Conservation (phyloP, 2,888 invertebrate species). For the Apodemia hepburni region DNA sequence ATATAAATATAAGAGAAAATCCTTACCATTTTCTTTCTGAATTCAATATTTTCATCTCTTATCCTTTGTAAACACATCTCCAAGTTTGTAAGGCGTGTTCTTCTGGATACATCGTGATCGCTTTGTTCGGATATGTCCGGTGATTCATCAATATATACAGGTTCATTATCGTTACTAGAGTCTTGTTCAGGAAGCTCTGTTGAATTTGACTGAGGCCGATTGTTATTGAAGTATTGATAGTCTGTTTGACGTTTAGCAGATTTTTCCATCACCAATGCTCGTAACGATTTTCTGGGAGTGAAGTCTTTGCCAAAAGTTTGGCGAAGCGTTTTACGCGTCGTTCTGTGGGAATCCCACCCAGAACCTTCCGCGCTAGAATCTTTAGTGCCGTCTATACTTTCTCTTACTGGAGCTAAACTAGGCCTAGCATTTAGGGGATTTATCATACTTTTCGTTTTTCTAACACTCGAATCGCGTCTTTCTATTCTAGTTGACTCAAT, state of each 20-base stretch:
- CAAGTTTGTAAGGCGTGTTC: constrained; percentile 43
- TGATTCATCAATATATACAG: constrained; percentile 18
- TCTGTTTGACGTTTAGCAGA: constrained; percentile 52
- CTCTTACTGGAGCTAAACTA: constrained; percentile 45
- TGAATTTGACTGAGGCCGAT: constrained; percentile 36
- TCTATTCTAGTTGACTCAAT: constrained; percentile 42
- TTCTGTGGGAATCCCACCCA: constrained; percentile 69
- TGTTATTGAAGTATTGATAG: constrained; percentile 30
- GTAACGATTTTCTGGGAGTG: constrained; percentile 57
- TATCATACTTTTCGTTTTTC: constrained; percentile 49
- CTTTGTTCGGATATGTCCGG: constrained; percentile 8
- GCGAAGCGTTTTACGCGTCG: constrained; percentile 59
- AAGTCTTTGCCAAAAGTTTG: constrained; percentile 66
- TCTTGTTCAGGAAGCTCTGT: constrained; percentile 30
- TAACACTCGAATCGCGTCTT: constrained; percentile 46
- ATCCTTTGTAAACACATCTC: constrained; percentile 50
- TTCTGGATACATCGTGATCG: constrained; percentile 44
- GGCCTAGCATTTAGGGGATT: constrained; percentile 40
- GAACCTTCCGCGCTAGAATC: constrained; percentile 61
- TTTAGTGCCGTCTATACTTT: constrained; percentile 47
- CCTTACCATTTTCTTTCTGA: constrained; percentile 51
- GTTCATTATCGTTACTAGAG: background rate
- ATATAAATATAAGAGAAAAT: background rate
- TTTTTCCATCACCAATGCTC: constrained; percentile 66
- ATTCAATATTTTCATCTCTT: constrained; percentile 47